phyloP scores from a whole-genome alignment of 2,888 invertebrate species.

The Drosophila antonietae region DNA sequence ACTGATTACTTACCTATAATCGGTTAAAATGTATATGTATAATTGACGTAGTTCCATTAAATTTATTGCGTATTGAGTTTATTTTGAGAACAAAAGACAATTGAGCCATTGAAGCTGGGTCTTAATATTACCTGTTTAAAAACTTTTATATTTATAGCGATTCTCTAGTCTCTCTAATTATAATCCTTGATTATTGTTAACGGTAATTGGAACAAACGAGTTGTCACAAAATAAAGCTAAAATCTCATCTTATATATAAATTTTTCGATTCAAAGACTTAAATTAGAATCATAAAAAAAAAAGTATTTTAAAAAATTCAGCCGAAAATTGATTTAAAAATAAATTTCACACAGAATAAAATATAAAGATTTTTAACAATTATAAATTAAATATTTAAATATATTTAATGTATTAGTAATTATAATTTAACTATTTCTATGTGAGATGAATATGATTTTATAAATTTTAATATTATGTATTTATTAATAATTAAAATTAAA shows the following conservation, averaged over 20 bases:
- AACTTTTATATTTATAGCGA: constrained; percentile 3
- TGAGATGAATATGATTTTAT: neutral
- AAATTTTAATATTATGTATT: neutral
- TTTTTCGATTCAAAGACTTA: neutral
- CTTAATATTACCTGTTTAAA: neutral
- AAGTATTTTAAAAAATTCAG: no score
- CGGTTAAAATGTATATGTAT: neutral
- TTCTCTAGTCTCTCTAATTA: neutral
- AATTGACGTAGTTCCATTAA: constrained; percentile 20
- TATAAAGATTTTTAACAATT: no score
- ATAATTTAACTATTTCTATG: no score
- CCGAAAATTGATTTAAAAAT: no score
- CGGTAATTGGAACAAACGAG: no score
- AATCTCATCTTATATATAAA: neutral
- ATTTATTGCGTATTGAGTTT: constrained; percentile 12
- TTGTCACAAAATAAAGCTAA: no score
- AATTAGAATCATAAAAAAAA: neutral
- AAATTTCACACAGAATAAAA: no score
- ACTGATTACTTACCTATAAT: constrained; percentile 14
- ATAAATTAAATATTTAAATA: no score
- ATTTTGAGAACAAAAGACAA: constrained; percentile 22
- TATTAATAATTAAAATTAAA: no score
- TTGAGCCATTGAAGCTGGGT: neutral
- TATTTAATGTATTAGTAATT: neutral
- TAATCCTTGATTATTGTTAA: no score